phyloP scores from a whole-genome alignment of 2,888 invertebrate genomes.

The Dryomyza anilis region DNA sequence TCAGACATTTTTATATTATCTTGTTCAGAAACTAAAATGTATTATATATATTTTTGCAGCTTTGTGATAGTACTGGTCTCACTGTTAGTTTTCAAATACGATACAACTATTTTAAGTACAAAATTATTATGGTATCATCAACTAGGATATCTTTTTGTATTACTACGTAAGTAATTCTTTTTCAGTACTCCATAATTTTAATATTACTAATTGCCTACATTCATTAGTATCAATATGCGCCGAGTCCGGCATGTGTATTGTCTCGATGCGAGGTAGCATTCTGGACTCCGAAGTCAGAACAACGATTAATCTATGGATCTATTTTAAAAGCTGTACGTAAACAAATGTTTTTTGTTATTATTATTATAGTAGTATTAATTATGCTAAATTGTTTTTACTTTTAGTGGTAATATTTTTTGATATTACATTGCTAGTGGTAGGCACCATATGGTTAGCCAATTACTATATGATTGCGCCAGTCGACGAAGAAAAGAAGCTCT shows the following conservation, averaged over 20 bases:
- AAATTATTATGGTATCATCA: conserved; percentile 61
- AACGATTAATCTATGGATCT: conserved; percentile 80
- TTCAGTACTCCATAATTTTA: too few relatives aligned
- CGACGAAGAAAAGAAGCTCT: conserved; percentile 72
- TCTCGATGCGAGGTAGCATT: conserved; percentile 80
- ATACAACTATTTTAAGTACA: conserved; percentile 56
- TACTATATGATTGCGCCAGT: conserved; percentile 73
- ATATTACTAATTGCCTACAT: neutral
- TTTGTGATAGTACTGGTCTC: conserved; percentile 58
- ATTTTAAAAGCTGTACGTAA: conserved; percentile 74
- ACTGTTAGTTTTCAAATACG: conserved; percentile 56
- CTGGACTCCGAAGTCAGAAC: conserved; percentile 75
- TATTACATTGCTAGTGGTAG: conserved; percentile 75
- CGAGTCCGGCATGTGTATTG: conserved; percentile 74
- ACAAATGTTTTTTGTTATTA: neutral
- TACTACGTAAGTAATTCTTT: conserved; percentile 59
- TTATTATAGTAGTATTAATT: too few relatives aligned
- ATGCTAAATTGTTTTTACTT: too few relatives aligned
- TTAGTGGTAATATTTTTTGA: conserved; percentile 76
- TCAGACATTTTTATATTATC: too few relatives aligned
- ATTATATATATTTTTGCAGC: conserved; percentile 46
- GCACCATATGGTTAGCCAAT: conserved; percentile 73
- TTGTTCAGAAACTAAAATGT: too few relatives aligned
- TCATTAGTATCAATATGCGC: conserved; percentile 66
- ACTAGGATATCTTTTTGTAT: conserved; percentile 59